Conservation (phyloP, 2,888 invertebrate genomes). For the Callyntrura guangdongensis region DNA sequence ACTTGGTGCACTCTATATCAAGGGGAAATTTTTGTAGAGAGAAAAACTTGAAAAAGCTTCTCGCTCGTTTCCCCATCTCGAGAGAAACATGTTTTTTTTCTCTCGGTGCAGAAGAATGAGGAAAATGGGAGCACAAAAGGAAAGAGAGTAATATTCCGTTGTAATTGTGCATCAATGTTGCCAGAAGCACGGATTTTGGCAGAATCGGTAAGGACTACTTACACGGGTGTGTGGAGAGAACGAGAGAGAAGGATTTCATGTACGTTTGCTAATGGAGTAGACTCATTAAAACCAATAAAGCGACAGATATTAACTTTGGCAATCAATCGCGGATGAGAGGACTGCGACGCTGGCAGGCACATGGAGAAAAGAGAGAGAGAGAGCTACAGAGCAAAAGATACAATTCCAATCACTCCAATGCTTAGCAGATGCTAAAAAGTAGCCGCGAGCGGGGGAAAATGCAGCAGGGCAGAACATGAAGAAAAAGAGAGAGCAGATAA, state of each 20-base stretch:
- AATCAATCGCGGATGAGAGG: neutral
- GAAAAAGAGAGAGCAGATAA: too few relatives aligned
- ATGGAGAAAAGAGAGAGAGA: too few relatives aligned
- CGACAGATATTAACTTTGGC: conserved; percentile 45
- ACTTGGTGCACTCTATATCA: neutral
- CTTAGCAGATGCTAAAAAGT: neutral
- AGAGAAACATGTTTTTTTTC: neutral
- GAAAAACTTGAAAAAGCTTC: neutral
- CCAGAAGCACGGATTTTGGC: too few relatives aligned
- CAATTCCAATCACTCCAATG: neutral
- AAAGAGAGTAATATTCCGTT: neutral
- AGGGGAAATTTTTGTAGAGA: neutral
- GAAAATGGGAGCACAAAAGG: neutral
- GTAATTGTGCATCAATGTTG: neutral
- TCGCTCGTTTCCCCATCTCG: neutral
- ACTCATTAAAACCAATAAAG: neutral
- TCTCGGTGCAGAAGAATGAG: neutral
- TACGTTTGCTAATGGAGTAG: conserved; percentile 8
- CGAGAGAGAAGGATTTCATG: neutral
- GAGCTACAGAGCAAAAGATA: too few relatives aligned
- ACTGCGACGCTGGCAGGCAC: too few relatives aligned
- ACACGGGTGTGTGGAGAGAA: neutral
- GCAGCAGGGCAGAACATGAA: too few relatives aligned
- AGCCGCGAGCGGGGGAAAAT: too few relatives aligned
- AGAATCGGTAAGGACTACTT: neutral